Conservation (phyloP, 2,888 invertebrate species). For the Pteria penguin region DNA sequence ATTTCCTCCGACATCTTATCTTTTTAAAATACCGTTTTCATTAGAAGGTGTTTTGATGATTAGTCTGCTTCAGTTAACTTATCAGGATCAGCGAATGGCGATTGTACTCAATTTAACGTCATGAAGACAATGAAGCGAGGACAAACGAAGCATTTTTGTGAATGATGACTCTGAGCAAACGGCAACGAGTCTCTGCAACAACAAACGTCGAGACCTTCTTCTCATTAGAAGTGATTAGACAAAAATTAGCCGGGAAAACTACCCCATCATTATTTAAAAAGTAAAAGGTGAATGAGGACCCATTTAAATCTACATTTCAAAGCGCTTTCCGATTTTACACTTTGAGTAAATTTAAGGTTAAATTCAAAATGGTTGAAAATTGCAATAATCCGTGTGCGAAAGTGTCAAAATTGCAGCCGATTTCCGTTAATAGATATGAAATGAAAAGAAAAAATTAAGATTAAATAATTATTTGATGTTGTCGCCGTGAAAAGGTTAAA, state of each 20-base stretch:
- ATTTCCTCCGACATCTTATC: not conserved
- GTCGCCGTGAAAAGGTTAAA: no score
- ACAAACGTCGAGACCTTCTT: no score
- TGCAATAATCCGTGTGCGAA: not conserved
- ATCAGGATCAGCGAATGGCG: not conserved
- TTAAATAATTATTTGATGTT: no score
- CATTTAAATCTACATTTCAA: not conserved
- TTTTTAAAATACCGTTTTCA: not conserved
- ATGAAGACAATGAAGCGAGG: not conserved
- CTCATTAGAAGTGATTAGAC: no score
- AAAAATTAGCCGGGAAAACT: not conserved
- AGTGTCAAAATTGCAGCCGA: not conserved
- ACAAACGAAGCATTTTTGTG: not conserved
- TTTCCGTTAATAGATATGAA: no score
- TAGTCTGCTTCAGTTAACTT: not conserved
- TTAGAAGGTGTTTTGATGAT: not conserved
- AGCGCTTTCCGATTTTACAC: not conserved
- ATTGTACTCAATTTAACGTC: not conserved
- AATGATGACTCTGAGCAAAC: not conserved
- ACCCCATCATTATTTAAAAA: not conserved
- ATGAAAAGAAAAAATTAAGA: no score
- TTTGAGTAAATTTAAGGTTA: not conserved
- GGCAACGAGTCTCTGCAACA: no score
- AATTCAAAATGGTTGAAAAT: not conserved
- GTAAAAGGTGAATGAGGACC: not conserved